Evolutionary conservation across 1,140 invertebrate genomes (phyloP), one percentile per base, ranked within the genome.

Genomic region (Mercenaria mercenaria): DNA sequence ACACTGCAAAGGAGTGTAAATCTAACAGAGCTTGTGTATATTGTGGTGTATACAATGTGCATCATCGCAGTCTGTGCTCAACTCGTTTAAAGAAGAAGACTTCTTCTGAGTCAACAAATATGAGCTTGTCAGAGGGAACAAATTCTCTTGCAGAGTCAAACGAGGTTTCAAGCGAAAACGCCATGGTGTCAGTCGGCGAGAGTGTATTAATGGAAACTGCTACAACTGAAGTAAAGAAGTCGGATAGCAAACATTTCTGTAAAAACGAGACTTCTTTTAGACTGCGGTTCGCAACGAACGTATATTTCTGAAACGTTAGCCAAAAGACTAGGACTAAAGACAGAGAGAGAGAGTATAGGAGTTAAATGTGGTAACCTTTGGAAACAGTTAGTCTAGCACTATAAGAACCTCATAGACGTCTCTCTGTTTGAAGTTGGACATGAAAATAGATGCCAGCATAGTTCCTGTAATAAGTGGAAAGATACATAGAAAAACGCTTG

Each of bases 201-300:
- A 59, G 18, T 23, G 52, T 81, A 47, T 41, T 81, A 29, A 81
- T 81, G 79, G 50, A 81, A 81, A 81, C 79, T 4, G 79, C 79
- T 8, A 81, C 4, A 39, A 43, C 79, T n/a, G 37, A 52, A 34
- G 52, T 81, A 13, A 6, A 23, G 8, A 61, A 81, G 13, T 11
- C 50, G 18, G 20, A 59, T n/a, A 23, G 37, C 6, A 32, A 23
- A 29, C 8, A 39, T 10, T 4, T 10, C 3, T 59, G 4, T 4
- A 34, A 3, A 37, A 59, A 32, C 37, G 3, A 10, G 41, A 29
- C 4, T 77, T n/a, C n/a, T 77, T 3, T 32, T 77, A 8, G 39
- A 77, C 37, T 43, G 6, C 4, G 74, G 74, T 8, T 77, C 74
- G 6, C 39, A 77, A 6, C 10, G 74, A 29, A 77, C 39, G 15